These are phyloP conservation scores for Coryphaenoides rupestris DNA, from an alignment of 2,113 vertebrate genomes.

Conservation along the genomic window DNA sequence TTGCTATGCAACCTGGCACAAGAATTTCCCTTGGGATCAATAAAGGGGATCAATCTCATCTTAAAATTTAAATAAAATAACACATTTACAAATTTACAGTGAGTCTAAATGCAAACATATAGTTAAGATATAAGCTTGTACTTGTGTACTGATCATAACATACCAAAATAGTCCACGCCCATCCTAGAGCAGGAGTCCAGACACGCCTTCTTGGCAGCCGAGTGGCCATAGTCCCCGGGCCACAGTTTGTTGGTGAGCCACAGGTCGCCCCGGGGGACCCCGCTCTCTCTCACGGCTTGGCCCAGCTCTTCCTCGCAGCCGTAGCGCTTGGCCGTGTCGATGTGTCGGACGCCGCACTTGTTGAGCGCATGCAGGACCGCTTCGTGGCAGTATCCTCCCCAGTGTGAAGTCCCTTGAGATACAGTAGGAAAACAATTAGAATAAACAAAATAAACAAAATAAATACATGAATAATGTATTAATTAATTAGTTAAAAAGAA, in stretches of 20 bases:
- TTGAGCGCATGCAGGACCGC: conserved; percentile 70
- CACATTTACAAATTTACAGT: background rate
- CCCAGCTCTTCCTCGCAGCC: conserved; percentile 72
- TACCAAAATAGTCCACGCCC: conserved; percentile 75
- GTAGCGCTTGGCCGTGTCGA: conserved; percentile 77
- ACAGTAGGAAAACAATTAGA: background rate
- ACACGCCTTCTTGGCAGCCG: conserved; percentile 67
- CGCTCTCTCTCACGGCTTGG: conserved; percentile 67
- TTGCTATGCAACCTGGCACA: no score
- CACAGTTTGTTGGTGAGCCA: conserved; percentile 84
- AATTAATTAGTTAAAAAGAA: no score
- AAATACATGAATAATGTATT: no score
- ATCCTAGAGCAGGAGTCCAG: conserved; percentile 71
- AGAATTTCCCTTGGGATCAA: no score
- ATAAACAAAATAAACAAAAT: background rate
- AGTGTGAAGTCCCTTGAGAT: conserved; percentile 70
- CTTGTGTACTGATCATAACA: no score
- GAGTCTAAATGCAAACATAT: no score
- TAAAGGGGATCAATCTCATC: no score
- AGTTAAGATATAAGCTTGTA: no score
- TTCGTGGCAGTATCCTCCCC: conserved; percentile 72
- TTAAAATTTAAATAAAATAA: no score
- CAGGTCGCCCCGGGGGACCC: conserved; percentile 61
- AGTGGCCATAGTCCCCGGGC: conserved; percentile 72
- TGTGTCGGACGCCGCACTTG: conserved; percentile 71